phyloP scores from a whole-genome alignment of 2,797 vertebrate species.

The Pygocentrus nattereri region DNA sequence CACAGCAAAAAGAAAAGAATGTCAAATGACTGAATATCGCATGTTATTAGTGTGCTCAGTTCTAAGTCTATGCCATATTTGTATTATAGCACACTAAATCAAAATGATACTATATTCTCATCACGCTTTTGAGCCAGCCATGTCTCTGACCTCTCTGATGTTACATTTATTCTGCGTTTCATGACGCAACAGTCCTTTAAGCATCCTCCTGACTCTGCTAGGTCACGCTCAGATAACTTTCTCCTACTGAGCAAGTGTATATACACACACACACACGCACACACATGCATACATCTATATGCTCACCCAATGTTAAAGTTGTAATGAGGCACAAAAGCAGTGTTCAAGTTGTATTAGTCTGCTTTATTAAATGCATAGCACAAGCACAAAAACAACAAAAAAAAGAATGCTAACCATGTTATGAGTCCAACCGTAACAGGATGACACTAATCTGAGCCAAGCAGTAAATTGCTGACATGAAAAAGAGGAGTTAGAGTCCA shows the following conservation, averaged over 20 bases:
- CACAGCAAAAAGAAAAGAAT: neutral
- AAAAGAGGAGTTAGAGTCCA: constrained; percentile 47
- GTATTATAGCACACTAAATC: neutral
- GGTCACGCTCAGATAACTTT: constrained; percentile 1
- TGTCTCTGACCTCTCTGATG: constrained; percentile 14
- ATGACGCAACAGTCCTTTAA: constrained; percentile 27
- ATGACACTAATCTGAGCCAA: constrained; percentile 46
- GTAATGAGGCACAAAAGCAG: neutral
- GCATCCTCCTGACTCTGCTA: constrained; percentile 15
- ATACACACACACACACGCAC: neutral
- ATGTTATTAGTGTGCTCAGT: neutral
- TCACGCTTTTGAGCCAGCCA: constrained; percentile 7
- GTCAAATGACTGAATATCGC: neutral
- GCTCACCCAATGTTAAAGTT: too few relatives aligned
- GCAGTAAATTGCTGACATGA: constrained; percentile 56
- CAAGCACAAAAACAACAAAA: constrained; percentile 15
- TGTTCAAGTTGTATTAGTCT: neutral
- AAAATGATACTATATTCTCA: constrained; percentile 10
- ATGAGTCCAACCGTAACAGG: constrained; percentile 28
- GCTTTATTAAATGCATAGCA: neutral
- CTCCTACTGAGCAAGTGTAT: neutral
- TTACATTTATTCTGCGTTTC: constrained; percentile 21
- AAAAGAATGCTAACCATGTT: neutral
- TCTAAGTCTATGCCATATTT: neutral
- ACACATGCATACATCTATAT: neutral